Base-by-base conservation (phyloP, 92 coral and sea anemone species). In the Porites lobata region DNA sequence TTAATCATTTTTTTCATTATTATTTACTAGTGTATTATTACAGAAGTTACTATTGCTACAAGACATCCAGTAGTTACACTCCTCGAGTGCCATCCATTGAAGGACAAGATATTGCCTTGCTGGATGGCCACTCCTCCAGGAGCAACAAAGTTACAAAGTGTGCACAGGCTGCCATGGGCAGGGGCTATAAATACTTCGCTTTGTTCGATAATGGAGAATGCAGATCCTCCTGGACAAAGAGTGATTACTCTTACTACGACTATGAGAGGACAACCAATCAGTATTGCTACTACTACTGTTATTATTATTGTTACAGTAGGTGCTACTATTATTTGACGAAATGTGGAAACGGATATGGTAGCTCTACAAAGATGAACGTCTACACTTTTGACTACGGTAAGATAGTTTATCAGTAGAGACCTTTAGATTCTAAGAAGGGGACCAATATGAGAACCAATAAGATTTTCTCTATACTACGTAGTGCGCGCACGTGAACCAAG, bases 171-270 rank as follows among this genome's bases (percentile, higher is more conserved):
- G 80, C 92, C 3, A 8, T 75, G 61, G 91, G 92, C 7, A 77
- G 94, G 65, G 94, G 94, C 8, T 91, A 63, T 62, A 65, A 8
- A 9, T 24, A 73, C 24, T 91, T 91, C 74, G 89, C 88, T 20
- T 50, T 91, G 20, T 70, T 19, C 77, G 18, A 54, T 3, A 51
- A 56, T 17, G 88, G 92, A 2, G 10, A 82, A 76, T 88, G 92
- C 15, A 57, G 20, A 43, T 83, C 88, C 10, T 76, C 88, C 2
- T 43, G 17, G n/a, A 63, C 74, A 50, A 1, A 17, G 13, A 5
- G 32, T 9, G 68, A 61, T 8, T 84, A 84, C 29, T 19, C 19
- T 21, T 26, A 12, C 6, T 50, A 74, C 24, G 74, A 66, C 0
- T 62, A 84, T 20, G 18, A 3, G 1, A 50, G 59, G 47, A 15